Evolutionary conservation across 2,113 vertebrate genomes (phyloP), one percentile per base, ranked within the genome.

Genomic region (Notiomystis cincta): DNA sequence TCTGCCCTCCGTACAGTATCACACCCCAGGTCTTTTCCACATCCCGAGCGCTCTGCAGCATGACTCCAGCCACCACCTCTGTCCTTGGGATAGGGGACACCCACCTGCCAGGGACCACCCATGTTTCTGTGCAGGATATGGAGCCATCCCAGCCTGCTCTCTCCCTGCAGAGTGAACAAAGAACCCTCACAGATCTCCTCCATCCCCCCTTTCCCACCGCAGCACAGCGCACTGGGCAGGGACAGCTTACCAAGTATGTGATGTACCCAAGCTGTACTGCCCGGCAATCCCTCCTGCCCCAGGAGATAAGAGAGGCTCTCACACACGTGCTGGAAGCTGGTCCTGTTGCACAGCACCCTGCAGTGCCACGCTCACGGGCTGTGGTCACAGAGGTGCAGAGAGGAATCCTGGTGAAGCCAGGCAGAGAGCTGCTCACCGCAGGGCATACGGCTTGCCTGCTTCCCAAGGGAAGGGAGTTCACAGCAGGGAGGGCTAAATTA

Each of bases 1-100:
- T 0, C 69, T 78, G 79, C 37, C 15, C 80, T 66, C 51, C 1
- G 0, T 12, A 17, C 24, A 12, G 6, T 51, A 72, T 47, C 73
- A 31, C 67, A 33, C 24, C 72, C 67, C 71, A 56, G 72, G 28
- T 60, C 54, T 51, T 88, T 22, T 89, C 77, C 17, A 25, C 12
- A 0, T 37, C 45, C 70, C 0, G 0, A 51, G 44, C 1, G 1
- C 58, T 54, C 82, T 60, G 64, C 4, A 4, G 25, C 54, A 3
- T 5, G 30, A 37, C 25, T 79, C 20, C 42, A 65, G 65, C 56
- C 65, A 66, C 69, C 89, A 61, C 66, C 71, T 65, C 69, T 30
- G 45, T 21, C 75, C 82, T 37, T 0, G 1, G 47, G 31, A 51
- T 10, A 3, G 6, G 33, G n/a, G 38, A 86, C 60, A 60, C 10